These are phyloP conservation scores for Drosophila eugracilis DNA, from an alignment of 1,140 invertebrate genomes.

Conservation along the genomic window DNA sequence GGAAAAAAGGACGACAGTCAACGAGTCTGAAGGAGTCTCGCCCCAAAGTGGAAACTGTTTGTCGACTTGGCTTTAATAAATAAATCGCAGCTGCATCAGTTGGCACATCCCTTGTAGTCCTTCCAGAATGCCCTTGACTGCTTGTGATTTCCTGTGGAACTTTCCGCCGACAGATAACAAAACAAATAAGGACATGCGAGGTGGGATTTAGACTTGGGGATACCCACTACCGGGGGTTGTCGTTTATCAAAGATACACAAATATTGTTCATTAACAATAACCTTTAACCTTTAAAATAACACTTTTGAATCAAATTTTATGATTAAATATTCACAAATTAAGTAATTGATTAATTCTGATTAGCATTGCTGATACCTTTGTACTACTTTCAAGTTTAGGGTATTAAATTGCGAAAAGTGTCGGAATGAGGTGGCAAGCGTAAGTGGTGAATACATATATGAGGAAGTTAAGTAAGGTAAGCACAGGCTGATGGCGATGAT, in stretches of 20 bases:
- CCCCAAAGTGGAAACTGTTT: slow-evolving; percentile 36
- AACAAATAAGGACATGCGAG: slow-evolving; percentile 20
- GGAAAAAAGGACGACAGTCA: neutral
- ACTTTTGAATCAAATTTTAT: too few species aligned
- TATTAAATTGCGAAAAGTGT: slow-evolving; percentile 21
- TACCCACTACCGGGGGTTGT: slow-evolving; percentile 2
- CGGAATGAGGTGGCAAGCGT: slow-evolving; percentile 11
- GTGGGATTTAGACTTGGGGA: neutral
- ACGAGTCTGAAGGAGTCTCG: slow-evolving; percentile 17
- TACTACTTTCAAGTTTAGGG: too few species aligned
- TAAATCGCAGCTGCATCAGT: slow-evolving; percentile 75
- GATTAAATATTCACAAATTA: too few species aligned
- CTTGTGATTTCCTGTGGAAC: slow-evolving; percentile 73
- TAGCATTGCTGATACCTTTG: too few species aligned
- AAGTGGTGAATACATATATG: slow-evolving; percentile 2
- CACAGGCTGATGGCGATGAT: slow-evolving; percentile 43
- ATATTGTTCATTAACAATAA: neutral
- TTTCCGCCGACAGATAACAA: slow-evolving; percentile 62
- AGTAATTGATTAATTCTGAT: too few species aligned
- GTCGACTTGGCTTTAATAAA: slow-evolving; percentile 66
- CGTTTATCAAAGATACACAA: too few species aligned
- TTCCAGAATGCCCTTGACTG: slow-evolving; percentile 61
- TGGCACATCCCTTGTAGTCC: slow-evolving; percentile 51
- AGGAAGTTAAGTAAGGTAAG: slow-evolving; percentile 43
- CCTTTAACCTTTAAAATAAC: too few species aligned